A percentile compares a stretch with the other conserved stretches of the same genome.
Conservation (phyloP, 2,113 vertebrate genomes). For the Heptranchias perlo region DNA sequence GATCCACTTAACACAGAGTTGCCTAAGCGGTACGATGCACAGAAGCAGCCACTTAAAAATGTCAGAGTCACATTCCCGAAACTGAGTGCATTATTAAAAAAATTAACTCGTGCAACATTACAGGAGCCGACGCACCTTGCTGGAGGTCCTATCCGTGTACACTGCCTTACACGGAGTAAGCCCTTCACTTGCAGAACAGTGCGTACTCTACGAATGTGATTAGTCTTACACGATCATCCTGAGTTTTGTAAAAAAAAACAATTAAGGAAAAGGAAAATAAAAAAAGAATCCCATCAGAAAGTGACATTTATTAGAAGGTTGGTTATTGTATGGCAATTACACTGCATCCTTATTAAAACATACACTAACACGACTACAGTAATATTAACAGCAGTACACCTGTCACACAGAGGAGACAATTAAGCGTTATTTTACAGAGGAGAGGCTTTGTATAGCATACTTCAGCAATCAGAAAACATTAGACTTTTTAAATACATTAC, state of each 20-base stretch:
- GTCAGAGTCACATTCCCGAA: conserved; percentile 16
- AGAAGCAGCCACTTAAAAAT: conserved; percentile 26
- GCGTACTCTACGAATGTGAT: not conserved
- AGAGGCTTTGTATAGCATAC: conserved; percentile 21
- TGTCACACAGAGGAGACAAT: conserved; percentile 29
- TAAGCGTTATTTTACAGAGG: conserved; percentile 37
- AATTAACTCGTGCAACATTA: conserved; percentile 24
- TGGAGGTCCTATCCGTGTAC: not conserved
- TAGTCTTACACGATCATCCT: not conserved
- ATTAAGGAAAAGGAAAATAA: not conserved
- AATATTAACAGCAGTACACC: conserved; percentile 32
- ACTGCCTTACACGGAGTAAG: not conserved
- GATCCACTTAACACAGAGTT: conserved; percentile 30
- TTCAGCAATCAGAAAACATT: conserved; percentile 36
- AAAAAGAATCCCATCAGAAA: conserved; percentile 24
- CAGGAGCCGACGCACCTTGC: not conserved
- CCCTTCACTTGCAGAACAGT: not conserved
- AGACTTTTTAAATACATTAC: conserved; percentile 36
- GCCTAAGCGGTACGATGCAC: conserved; percentile 32
- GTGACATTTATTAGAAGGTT: conserved; percentile 30
- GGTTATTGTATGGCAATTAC: conserved; percentile 30
- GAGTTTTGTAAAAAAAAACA: conserved; percentile 27
- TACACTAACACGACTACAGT: conserved; percentile 24
- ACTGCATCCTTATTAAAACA: conserved; percentile 38
- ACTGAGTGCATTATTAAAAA: conserved; percentile 35